phyloP scores from a whole-genome alignment of 2,113 vertebrate species.

The Antechinus stuartii region DNA sequence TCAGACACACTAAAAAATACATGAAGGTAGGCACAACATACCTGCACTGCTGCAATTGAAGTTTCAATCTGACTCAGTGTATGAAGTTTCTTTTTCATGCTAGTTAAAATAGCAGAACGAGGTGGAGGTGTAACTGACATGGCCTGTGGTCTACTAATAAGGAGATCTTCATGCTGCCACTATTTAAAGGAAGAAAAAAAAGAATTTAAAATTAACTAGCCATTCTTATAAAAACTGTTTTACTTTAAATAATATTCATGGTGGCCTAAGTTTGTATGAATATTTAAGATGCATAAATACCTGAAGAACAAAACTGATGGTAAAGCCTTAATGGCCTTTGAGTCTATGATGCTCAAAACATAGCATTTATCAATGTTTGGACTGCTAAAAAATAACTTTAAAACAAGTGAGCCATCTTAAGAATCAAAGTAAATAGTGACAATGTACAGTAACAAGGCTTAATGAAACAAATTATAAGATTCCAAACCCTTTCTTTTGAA shows the following conservation, averaged over 20 bases:
- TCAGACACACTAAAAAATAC: neutral
- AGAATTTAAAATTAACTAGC: neutral
- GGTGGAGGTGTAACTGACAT: constrained; percentile 94
- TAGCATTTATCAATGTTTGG: neutral
- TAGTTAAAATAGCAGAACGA: constrained; percentile 94
- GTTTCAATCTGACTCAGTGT: constrained; percentile 96
- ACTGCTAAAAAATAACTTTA: neutral
- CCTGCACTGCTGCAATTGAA: constrained; percentile 94
- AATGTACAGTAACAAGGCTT: neutral
- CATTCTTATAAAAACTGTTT: neutral
- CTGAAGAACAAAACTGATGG: neutral
- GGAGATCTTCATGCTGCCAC: constrained; percentile 98
- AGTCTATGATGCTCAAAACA: neutral
- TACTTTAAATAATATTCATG: constrained; percentile 11
- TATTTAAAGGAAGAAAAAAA: constrained; percentile 76
- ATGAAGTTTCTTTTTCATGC: constrained; percentile 99
- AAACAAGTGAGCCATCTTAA: neutral
- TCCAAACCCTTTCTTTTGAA: neutral
- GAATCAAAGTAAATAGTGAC: neutral
- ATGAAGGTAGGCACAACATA: constrained; percentile 63
- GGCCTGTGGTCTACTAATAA: constrained; percentile 92
- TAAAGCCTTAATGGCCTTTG: neutral
- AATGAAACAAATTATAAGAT: neutral
- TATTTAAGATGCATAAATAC: neutral
- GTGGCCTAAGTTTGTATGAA: neutral